Conservation (phyloP, 2,888 invertebrate species). For the Pyrocoelia pectoralis region DNA sequence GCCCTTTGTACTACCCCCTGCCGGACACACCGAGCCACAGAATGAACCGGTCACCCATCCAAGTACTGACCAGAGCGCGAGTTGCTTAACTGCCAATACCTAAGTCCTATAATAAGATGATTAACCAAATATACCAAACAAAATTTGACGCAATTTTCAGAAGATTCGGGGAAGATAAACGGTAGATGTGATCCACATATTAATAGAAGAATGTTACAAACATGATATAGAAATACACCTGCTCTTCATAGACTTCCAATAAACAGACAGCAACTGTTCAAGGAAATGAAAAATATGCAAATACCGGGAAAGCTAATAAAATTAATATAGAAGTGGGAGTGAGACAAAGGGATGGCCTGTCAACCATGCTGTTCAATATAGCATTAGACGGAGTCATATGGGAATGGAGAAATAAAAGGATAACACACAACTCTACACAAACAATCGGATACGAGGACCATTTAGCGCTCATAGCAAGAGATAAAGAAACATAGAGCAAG, state of each 20-base stretch:
- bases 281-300: slow-evolving; percentile 6
- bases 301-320: slow-evolving; percentile 10
- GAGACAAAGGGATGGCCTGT: not conserved
- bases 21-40: no score
- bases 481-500: not conserved
- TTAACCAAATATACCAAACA: slow-evolving; percentile 2
- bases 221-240: slow-evolving; percentile 7
- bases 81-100: no score
- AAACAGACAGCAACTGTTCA: not conserved
- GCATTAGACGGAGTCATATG: not conserved
- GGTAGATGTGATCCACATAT: not conserved
- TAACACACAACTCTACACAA: not conserved
- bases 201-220: slow-evolving; percentile 6
- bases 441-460: not conserved
- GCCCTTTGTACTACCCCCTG: no score
- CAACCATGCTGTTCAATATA: not conserved
- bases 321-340: not conserved
- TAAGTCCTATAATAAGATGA: slow-evolving; percentile 11
- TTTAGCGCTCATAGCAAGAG: not conserved
- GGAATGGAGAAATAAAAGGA: not conserved
- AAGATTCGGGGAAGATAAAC: not conserved
- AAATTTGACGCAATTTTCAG: not conserved
- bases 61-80: no score
- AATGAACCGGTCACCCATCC: no score
- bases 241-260: slow-evolving; percentile 12